Evolutionary conservation across 1,140 invertebrate species (phyloP).

Genomic region (Drosophila burlai): DNA sequence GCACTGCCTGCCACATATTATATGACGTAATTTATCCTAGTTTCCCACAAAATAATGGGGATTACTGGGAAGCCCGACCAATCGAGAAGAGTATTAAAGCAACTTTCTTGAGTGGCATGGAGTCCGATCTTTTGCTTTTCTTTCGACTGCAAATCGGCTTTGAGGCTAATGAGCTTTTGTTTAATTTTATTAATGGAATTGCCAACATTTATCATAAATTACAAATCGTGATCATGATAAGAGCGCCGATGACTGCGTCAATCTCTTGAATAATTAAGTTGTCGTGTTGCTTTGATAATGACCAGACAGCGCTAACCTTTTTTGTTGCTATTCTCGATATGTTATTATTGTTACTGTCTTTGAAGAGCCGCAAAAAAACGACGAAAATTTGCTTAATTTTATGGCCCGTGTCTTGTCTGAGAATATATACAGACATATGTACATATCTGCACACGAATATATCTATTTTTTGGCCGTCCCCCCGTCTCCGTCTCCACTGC

Average conservation of each 20-base stretch:
- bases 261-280: constrained; percentile 78
- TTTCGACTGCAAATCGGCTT: constrained; percentile 53
- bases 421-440: not conserved
- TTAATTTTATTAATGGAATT: constrained; percentile 83
- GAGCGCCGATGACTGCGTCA: constrained; percentile 49
- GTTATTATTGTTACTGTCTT: constrained; percentile 40
- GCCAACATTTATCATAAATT: constrained; percentile 82
- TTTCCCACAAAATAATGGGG: not conserved
- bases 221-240: constrained; percentile 81
- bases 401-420: constrained; percentile 55
- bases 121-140: constrained; percentile 30
- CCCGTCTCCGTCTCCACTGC: constrained; percentile 1
- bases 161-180: constrained; percentile 76
- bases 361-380: constrained; percentile 67
- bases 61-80: not conserved
- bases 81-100: constrained; percentile 1
- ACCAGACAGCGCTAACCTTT: constrained; percentile 30
- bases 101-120: constrained; percentile 9
- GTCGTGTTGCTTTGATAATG: constrained; percentile 68
- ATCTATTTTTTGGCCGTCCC: not conserved
- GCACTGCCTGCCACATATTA: constrained; percentile 3
- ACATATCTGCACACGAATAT: not conserved
- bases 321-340: constrained; percentile 26
- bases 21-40: not conserved
- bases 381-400: constrained; percentile 72